Evolutionary conservation across 2,888 invertebrate species (phyloP).

Genomic region (Rugalucina vietnamica): DNA sequence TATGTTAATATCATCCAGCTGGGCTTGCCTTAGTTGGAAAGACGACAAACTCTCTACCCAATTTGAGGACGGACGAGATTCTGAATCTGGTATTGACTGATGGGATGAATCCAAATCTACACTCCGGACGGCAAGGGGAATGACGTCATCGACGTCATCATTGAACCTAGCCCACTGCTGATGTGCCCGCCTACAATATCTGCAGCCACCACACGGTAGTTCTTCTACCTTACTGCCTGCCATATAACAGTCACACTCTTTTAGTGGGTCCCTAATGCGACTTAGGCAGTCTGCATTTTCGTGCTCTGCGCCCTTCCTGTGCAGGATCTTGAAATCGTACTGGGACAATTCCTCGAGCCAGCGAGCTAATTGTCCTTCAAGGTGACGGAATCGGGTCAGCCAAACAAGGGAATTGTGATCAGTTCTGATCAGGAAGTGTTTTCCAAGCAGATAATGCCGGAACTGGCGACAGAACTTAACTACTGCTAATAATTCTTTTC

Average conservation of each 20-base stretch:
- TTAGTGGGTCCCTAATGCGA: background rate
- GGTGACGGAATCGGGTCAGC: background rate
- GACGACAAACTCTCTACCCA: too few relatives aligned
- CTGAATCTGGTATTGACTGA: too few relatives aligned
- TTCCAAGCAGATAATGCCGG: background rate
- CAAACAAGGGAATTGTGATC: background rate
- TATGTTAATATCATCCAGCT: too few relatives aligned
- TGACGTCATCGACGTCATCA: constrained; percentile 16
- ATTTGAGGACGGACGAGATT: too few relatives aligned
- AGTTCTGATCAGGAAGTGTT: background rate
- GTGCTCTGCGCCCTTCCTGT: background rate
- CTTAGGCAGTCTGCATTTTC: background rate
- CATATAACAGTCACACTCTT: background rate
- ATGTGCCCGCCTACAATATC: constrained; percentile 12
- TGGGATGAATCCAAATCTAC: constrained; percentile 18
- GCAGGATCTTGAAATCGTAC: background rate
- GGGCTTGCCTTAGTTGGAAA: too few relatives aligned
- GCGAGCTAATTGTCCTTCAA: background rate
- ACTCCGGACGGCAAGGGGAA: constrained; percentile 1
- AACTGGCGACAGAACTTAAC: background rate
- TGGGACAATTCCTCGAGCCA: background rate
- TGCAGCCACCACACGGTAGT: constrained; percentile 9
- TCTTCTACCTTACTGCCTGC: background rate
- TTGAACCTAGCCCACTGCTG: background rate
- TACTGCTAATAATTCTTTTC: background rate